Percentiles rank a stretch among this genome's conserved stretches.
phyloP scores from a whole-genome alignment of 2,888 invertebrate species.

The Prosapia bicincta region DNA sequence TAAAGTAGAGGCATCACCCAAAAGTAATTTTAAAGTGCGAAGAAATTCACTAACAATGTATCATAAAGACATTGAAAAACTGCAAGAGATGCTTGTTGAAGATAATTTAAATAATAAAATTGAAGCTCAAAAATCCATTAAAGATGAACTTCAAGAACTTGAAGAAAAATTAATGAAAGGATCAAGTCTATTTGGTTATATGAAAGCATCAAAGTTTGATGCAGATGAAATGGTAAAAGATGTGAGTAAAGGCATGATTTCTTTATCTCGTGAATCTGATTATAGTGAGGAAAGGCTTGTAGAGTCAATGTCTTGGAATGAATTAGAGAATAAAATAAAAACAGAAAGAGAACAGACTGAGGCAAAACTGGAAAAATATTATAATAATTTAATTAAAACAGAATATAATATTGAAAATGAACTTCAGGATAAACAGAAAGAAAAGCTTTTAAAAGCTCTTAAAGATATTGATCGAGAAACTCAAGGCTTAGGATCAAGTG shows the following conservation, averaged over 20 bases:
- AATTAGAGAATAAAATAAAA: slow-evolving; percentile 13
- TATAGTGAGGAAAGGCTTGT: neutral
- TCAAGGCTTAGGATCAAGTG: slow-evolving; percentile 3
- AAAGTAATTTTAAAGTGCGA: slow-evolving; percentile 3
- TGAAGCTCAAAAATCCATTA: slow-evolving; percentile 17
- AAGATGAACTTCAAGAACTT: slow-evolving; percentile 19
- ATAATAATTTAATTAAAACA: slow-evolving; percentile 9
- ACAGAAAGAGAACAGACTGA: slow-evolving; percentile 16
- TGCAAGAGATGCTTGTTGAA: slow-evolving; percentile 5
- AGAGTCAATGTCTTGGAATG: slow-evolving; percentile 17
- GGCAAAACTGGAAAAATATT: slow-evolving; percentile 19
- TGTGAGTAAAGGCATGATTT: slow-evolving; percentile 9
- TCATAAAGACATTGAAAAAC: neutral
- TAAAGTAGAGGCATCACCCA: slow-evolving; percentile 8
- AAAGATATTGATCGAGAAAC: slow-evolving; percentile 34
- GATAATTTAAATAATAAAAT: slow-evolving; percentile 16
- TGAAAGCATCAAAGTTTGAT: slow-evolving; percentile 3
- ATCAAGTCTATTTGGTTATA: slow-evolving; percentile 5
- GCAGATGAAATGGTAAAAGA: slow-evolving; percentile 11
- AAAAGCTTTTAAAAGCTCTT: slow-evolving; percentile 32
- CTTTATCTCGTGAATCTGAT: slow-evolving; percentile 1
- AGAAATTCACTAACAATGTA: slow-evolving; percentile 15
- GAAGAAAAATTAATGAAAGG: slow-evolving; percentile 23
- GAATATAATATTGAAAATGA: slow-evolving; percentile 22
- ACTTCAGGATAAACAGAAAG: slow-evolving; percentile 28